Percentiles rank a stretch among this genome's conserved stretches.
phyloP scores from a whole-genome alignment of 2,113 vertebrate genomes.

The Stegostoma tigrinum region DNA sequence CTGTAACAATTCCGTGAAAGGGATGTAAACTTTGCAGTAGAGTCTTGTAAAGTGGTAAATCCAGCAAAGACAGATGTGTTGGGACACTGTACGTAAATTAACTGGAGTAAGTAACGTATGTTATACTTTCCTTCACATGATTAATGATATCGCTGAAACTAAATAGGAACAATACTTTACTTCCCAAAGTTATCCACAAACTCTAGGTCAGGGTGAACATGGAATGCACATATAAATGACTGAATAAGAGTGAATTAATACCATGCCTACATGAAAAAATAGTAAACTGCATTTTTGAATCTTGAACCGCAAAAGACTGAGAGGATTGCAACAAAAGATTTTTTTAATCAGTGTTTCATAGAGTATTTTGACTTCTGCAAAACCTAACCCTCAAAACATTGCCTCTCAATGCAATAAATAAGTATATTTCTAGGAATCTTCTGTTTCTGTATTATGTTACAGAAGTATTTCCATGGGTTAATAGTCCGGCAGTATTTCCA shows the following conservation, averaged over 20 bases:
- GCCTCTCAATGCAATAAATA: neutral
- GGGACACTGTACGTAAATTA: too few relatives aligned
- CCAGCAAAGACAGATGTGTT: neutral
- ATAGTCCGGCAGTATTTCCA: slow-evolving; percentile 34
- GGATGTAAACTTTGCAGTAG: neutral
- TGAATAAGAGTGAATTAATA: neutral
- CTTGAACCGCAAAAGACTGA: neutral
- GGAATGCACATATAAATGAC: neutral
- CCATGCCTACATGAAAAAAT: neutral
- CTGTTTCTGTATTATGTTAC: neutral
- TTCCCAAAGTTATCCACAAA: neutral
- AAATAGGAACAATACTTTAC: neutral
- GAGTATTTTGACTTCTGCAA: neutral
- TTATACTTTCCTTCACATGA: neutral
- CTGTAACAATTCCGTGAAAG: neutral
- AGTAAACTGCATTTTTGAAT: neutral
- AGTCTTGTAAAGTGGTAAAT: neutral
- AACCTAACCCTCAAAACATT: neutral
- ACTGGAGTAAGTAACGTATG: too few relatives aligned
- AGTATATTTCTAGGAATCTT: neutral
- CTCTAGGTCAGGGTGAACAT: neutral
- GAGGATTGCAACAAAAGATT: neutral
- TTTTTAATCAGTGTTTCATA: neutral
- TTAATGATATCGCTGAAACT: neutral
- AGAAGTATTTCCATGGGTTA: slow-evolving; percentile 36